Conservation (phyloP, 2,888 invertebrate species). For the Xanthorhoe spadicearia region DNA sequence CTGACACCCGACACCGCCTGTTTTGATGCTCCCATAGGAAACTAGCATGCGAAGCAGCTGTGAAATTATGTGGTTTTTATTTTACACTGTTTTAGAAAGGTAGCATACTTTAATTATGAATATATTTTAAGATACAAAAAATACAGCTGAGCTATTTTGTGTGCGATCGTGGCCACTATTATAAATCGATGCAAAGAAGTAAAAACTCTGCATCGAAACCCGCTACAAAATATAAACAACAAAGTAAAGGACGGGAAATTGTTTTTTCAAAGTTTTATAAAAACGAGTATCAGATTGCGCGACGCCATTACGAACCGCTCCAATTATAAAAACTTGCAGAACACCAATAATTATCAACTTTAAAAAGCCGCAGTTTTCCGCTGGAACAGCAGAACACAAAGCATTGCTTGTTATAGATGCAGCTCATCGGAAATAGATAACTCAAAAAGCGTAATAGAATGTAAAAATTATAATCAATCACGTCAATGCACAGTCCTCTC, state of each 20-base stretch:
- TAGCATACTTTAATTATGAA: not conserved
- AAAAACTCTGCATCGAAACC: not conserved
- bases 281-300: conserved; percentile 25
- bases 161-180: too few relatives aligned
- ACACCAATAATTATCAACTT: conserved; percentile 38
- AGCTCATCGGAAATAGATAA: conserved; percentile 17
- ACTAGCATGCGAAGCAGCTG: conserved; percentile 67
- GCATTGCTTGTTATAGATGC: conserved; percentile 58
- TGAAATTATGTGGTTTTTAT: conserved; percentile 68
- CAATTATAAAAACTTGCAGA: conserved; percentile 34
- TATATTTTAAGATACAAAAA: too few relatives aligned
- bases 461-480: not conserved
- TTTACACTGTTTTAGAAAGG: conserved; percentile 10
- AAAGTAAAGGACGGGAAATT: conserved; percentile 1
- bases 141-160: too few relatives aligned
- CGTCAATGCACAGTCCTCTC: too few relatives aligned
- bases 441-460: not conserved
- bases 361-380: conserved; percentile 33
- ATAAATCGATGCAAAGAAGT: not conserved
- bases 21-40: conserved; percentile 68
- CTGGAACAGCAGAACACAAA: conserved; percentile 48
- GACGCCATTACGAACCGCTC: conserved; percentile 20
- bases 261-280: conserved; percentile 15
- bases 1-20: conserved; percentile 69
- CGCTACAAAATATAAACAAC: not conserved